A percentile compares a stretch with the other conserved stretches of the same genome.
Evolutionary conservation across 1,140 invertebrate species (phyloP).

Genomic region (Samia ricini): DNA sequence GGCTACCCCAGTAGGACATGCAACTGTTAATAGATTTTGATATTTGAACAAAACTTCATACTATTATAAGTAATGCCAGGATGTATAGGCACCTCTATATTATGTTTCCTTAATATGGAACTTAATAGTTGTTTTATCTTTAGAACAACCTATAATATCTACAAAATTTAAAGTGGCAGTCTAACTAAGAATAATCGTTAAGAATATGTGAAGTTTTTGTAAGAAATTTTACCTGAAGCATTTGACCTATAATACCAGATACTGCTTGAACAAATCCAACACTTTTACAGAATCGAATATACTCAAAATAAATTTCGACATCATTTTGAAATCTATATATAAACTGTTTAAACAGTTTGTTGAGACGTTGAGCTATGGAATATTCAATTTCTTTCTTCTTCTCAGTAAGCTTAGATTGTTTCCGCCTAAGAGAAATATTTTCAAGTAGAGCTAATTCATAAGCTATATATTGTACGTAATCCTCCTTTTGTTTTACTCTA

Average conservation of each 20-base stretch:
- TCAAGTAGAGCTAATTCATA: constrained; percentile 84
- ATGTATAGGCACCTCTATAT: no score
- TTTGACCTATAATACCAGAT: constrained; percentile 65
- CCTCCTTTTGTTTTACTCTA: constrained; percentile 82
- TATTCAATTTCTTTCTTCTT: constrained; percentile 84
- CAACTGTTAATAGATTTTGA: no score
- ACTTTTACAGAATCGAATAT: constrained; percentile 85
- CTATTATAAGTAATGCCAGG: no score
- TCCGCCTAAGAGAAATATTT: constrained; percentile 79
- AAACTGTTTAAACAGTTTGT: constrained; percentile 81
- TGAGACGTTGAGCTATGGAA: constrained; percentile 81
- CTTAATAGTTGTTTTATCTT: no score
- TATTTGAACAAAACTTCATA: no score
- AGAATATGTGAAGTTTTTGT: not conserved
- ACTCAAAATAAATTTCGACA: constrained; percentile 83
- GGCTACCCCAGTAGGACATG: no score
- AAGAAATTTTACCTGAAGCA: constrained; percentile 56
- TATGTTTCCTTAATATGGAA: no score
- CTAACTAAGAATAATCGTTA: not conserved
- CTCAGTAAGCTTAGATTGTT: constrained; percentile 77
- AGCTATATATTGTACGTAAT: constrained; percentile 85
- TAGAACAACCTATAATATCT: no score
- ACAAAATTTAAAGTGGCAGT: not conserved
- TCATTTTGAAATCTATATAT: constrained; percentile 82
- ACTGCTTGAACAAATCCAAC: constrained; percentile 75